A percentile compares a stretch with the other conserved stretches of the same genome.
These are phyloP conservation scores for Pelosia muscerda DNA, from an alignment of 2,888 invertebrate species.

Conservation along the genomic window DNA sequence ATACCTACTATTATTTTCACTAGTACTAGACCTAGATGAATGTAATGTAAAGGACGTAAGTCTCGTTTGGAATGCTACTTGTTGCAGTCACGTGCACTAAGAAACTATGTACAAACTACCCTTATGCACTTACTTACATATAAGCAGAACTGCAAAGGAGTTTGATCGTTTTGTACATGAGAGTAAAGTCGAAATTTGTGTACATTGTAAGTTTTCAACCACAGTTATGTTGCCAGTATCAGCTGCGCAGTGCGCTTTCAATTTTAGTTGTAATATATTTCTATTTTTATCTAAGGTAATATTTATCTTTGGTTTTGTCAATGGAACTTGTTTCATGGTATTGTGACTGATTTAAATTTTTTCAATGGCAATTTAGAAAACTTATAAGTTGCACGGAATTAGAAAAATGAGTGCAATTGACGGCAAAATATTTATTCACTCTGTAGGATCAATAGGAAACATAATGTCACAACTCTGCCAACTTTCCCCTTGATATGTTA, in stretches of 20 bases:
- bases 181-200: conserved; percentile 30
- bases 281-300: not conserved
- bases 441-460: too few species aligned
- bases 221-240: conserved; percentile 9
- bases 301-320: not conserved
- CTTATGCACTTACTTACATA: conserved; percentile 48
- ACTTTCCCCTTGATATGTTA: too few species aligned
- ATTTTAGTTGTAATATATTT: conserved; percentile 1
- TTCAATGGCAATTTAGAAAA: too few species aligned
- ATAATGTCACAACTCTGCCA: too few species aligned
- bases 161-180: conserved; percentile 6
- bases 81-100: conserved; percentile 78
- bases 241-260: conserved; percentile 10
- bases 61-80: conserved; percentile 69
- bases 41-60: conserved; percentile 42
- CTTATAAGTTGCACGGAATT: too few species aligned
- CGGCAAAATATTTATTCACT: too few species aligned
- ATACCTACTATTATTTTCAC: not conserved
- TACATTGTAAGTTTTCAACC: conserved; percentile 6
- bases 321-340: not conserved
- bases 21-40: conserved; percentile 55
- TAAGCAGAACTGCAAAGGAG: conserved; percentile 19
- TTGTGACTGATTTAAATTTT: too few species aligned
- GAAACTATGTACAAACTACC: conserved; percentile 60
- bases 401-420: too few species aligned